Conservation (phyloP, 2,888 invertebrate genomes). For the Tryphoninae sp. region DNA sequence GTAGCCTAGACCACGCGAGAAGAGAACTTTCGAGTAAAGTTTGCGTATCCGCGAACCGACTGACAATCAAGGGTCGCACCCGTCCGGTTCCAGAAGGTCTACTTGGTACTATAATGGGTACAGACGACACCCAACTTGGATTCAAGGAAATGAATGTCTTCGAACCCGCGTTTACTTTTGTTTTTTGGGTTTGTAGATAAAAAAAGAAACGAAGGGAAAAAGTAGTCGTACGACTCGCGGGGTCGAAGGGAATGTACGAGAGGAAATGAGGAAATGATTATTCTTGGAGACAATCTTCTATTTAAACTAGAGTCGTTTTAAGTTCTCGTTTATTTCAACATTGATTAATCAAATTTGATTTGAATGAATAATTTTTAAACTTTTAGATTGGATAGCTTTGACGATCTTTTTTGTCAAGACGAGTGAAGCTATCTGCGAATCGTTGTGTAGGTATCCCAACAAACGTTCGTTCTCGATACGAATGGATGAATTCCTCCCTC, state of each 20-base stretch:
- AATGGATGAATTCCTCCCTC: constrained; percentile 8
- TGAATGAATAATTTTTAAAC: no score
- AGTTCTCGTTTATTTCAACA: background rate
- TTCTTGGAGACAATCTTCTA: background rate
- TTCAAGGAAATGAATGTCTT: constrained; percentile 47
- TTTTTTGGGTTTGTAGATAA: background rate
- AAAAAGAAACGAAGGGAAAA: background rate
- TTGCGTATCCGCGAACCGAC: constrained; percentile 66
- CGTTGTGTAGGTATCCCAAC: background rate
- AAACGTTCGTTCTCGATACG: background rate
- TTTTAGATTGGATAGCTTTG: no score
- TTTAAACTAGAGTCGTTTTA: constrained; percentile 1
- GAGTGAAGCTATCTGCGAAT: background rate
- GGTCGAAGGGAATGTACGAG: background rate
- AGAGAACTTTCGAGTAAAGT: constrained; percentile 66
- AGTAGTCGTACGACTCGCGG: background rate
- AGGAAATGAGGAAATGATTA: background rate
- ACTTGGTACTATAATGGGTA: constrained; percentile 31
- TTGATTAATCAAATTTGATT: background rate
- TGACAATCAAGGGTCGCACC: constrained; percentile 69
- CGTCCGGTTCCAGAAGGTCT: constrained; percentile 48
- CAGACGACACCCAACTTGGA: constrained; percentile 36
- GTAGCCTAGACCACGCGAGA: constrained; percentile 48
- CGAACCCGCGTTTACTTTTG: background rate
- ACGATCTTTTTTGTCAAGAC: background rate